Conservation (phyloP, 2,113 vertebrate genomes). For the Oxyura jamaicensis region DNA sequence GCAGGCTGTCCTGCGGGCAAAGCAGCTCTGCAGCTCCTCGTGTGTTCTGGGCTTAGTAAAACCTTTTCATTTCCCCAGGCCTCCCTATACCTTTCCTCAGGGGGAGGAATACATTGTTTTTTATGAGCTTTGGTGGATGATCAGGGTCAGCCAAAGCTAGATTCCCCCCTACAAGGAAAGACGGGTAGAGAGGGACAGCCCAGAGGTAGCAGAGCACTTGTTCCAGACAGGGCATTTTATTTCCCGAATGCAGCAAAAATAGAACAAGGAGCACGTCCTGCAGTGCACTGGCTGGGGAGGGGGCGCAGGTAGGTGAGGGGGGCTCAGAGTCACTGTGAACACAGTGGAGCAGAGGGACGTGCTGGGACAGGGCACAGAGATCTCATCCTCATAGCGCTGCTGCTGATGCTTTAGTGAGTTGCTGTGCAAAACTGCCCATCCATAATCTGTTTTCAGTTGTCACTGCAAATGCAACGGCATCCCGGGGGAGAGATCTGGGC, state of each 20-base stretch:
- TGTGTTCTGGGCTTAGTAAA: background rate
- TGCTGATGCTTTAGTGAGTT: background rate
- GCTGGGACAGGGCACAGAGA: fast-evolving
- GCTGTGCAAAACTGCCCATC: background rate
- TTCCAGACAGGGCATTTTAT: background rate
- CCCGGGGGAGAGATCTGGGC: background rate
- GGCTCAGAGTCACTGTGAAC: fast-evolving
- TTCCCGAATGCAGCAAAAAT: background rate
- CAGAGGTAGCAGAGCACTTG: background rate
- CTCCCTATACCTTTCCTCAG: background rate
- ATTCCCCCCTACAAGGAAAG: background rate
- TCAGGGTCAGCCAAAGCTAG: background rate
- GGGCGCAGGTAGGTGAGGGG: fast-evolving
- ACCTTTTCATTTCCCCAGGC: background rate
- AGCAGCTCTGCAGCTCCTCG: background rate
- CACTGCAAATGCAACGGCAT: background rate
- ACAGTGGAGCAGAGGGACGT: fast-evolving
- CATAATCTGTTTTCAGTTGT: background rate
- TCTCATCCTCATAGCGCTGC: fast-evolving
- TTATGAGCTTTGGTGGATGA: background rate
- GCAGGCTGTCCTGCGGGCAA: background rate
- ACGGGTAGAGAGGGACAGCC: background rate
- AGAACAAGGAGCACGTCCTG: background rate
- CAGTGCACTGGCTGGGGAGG: background rate
- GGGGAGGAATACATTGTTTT: background rate